Conservation (phyloP, 2,888 invertebrate species). For the Megaustenia siamemsis region DNA sequence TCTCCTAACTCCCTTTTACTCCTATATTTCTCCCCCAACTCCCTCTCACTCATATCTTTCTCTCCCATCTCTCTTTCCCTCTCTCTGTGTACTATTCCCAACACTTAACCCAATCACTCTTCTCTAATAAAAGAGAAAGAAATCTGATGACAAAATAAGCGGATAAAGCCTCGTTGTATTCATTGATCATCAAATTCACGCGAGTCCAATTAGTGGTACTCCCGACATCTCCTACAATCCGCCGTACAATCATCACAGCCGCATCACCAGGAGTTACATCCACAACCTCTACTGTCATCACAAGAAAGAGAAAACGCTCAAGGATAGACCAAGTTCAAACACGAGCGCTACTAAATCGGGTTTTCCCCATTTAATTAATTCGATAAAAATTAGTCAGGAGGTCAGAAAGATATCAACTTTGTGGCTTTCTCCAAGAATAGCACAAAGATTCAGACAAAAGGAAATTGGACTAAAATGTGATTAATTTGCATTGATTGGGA, state of each 20-base stretch:
- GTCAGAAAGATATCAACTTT: background rate
- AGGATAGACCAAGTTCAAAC: background rate
- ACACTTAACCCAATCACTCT: no score
- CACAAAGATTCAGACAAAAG: background rate
- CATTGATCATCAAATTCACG: background rate
- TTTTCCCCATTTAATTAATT: conserved; percentile 12
- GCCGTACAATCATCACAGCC: background rate
- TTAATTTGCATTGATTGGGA: no score
- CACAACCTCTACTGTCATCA: background rate
- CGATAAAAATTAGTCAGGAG: background rate
- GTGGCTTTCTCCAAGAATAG: background rate
- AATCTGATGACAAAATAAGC: conserved; percentile 4
- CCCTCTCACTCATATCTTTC: no score
- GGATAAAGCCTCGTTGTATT: conserved; percentile 15
- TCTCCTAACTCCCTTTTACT: no score
- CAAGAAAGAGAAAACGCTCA: background rate
- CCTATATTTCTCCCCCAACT: no score
- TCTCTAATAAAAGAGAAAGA: no score
- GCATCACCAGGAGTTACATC: background rate
- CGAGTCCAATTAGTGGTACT: background rate
- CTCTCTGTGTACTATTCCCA: no score
- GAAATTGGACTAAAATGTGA: background rate
- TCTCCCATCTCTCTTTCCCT: no score
- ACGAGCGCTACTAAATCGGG: background rate
- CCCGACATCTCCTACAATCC: background rate